phyloP scores from a whole-genome alignment of 2,113 vertebrate genomes.

The Chitala chitala region DNA sequence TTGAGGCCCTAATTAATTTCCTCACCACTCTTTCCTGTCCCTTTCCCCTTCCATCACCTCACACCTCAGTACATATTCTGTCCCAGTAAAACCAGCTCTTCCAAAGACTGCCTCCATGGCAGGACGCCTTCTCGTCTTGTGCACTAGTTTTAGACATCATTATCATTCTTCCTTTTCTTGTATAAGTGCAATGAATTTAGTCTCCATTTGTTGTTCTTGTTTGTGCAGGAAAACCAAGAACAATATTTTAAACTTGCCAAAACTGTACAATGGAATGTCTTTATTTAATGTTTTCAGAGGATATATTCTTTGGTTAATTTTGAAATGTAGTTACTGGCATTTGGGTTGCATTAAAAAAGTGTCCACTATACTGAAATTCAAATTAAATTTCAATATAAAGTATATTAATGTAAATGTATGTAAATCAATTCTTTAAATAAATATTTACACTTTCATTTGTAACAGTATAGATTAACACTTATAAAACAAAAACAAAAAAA shows the following conservation, averaged over 20 bases:
- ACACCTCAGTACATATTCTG: neutral
- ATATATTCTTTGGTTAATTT: slow-evolving; percentile 25
- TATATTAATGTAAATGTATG: slow-evolving; percentile 16
- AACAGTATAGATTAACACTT: neutral
- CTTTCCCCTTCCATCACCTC: no score
- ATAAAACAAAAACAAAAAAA: neutral
- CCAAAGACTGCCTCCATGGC: slow-evolving; percentile 64
- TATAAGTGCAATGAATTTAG: slow-evolving; percentile 78
- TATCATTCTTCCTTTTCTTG: slow-evolving; percentile 64
- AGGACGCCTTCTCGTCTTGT: slow-evolving; percentile 58
- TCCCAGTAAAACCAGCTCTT: slow-evolving; percentile 67
- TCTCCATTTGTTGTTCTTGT: slow-evolving; percentile 56
- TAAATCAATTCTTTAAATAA: neutral
- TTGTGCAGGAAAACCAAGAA: slow-evolving; percentile 62
- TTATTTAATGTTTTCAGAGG: slow-evolving; percentile 34
- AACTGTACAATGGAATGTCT: slow-evolving; percentile 52
- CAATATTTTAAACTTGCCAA: slow-evolving; percentile 73
- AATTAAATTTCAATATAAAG: slow-evolving; percentile 5
- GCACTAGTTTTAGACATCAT: slow-evolving; percentile 66
- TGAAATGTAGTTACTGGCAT: slow-evolving; percentile 22
- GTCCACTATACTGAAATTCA: slow-evolving; percentile 14
- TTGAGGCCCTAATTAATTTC: slow-evolving; percentile 34
- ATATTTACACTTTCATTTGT: neutral
- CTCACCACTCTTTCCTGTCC: slow-evolving; percentile 1
- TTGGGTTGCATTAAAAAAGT: slow-evolving; percentile 13